Conservation (phyloP, 2,888 invertebrate genomes). For the Formica aserva region DNA sequence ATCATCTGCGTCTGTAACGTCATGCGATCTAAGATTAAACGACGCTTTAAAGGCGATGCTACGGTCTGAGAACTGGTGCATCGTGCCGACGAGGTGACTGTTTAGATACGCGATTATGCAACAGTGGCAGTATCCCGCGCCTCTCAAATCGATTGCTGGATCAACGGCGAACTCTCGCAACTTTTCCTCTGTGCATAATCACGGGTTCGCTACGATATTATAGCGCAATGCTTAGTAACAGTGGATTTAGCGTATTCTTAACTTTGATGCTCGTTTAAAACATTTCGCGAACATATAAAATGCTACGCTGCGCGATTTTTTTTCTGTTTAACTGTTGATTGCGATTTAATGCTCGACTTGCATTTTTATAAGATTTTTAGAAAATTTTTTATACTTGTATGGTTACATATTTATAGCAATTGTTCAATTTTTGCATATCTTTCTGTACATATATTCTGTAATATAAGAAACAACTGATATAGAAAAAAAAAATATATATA, state of each 20-base stretch:
- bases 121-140: slow-evolving; percentile 50
- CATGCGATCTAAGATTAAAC: slow-evolving; percentile 36
- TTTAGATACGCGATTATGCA: slow-evolving; percentile 45
- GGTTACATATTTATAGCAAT: background rate
- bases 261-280: background rate
- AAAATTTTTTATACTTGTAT: too few relatives aligned
- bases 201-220: slow-evolving; percentile 5
- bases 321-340: background rate
- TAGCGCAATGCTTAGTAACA: slow-evolving; percentile 22
- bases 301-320: background rate
- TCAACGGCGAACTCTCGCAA: slow-evolving; percentile 44
- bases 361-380: background rate
- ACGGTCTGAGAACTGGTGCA: slow-evolving; percentile 51
- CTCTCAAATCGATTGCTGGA: slow-evolving; percentile 40
- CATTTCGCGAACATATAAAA: background rate
- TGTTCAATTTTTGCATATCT: background rate
- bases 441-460: background rate
- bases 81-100: slow-evolving; percentile 31
- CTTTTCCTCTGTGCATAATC: slow-evolving; percentile 51
- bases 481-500: background rate
- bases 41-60: slow-evolving; percentile 31
- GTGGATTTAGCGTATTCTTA: slow-evolving; percentile 17
- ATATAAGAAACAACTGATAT: background rate
- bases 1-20: background rate
- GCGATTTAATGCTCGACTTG: background rate